Conservation (phyloP, 2,113 vertebrate species). For the Recurvirostra avosetta region DNA sequence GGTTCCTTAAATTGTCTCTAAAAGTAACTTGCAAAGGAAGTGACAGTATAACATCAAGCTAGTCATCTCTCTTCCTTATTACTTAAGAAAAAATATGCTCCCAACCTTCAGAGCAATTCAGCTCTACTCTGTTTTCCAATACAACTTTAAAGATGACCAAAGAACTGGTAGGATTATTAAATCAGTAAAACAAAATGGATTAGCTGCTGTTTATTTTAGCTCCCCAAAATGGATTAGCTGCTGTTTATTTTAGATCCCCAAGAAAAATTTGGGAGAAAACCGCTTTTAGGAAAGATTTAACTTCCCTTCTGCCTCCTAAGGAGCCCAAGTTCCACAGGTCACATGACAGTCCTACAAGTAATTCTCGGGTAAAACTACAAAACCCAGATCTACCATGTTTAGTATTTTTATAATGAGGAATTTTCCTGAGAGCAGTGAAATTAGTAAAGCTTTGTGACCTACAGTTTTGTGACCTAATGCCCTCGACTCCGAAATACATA, state of each 20-base stretch:
- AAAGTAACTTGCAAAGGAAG: background rate
- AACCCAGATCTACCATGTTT: background rate
- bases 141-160: background rate
- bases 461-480: background rate
- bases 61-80: background rate
- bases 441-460: background rate
- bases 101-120: background rate
- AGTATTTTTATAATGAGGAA: background rate
- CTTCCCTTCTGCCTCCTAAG: background rate
- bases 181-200: background rate
- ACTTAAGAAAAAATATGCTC: background rate
- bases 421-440: background rate
- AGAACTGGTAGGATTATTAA: background rate
- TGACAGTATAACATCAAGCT: background rate
- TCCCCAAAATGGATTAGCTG: background rate
- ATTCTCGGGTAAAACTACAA: background rate
- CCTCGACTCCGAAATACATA: background rate
- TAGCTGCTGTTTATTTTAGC: background rate
- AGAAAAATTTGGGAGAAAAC: background rate
- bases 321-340: background rate
- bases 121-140: background rate
- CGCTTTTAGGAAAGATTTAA: background rate
- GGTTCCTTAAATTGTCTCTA: background rate
- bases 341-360: background rate
- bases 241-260: background rate